These are phyloP conservation scores for Cataglyphis cursor DNA, from an alignment of 2,888 invertebrate genomes.

Conservation along the genomic window DNA sequence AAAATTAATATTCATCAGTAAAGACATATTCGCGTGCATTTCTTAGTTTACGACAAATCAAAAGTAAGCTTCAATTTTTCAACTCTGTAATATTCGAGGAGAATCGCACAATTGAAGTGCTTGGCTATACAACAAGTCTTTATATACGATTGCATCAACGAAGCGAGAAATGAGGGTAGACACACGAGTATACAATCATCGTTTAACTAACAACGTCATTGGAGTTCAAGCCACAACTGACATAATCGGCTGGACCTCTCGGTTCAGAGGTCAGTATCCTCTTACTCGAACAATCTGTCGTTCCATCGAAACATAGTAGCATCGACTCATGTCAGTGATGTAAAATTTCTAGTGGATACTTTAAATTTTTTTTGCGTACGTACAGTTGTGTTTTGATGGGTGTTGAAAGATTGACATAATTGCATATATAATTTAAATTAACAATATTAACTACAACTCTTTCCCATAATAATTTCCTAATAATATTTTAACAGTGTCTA, in stretches of 20 bases:
- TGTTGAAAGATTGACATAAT: constrained; percentile 2
- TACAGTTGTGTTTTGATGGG: not conserved
- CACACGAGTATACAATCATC: constrained; percentile 16
- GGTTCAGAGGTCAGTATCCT: constrained; percentile 64
- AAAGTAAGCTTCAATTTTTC: constrained; percentile 4
- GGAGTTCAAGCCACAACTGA: constrained; percentile 53
- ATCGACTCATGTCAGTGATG: not conserved
- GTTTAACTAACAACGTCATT: constrained; percentile 11
- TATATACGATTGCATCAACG: constrained; percentile 63
- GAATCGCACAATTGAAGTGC: constrained; percentile 51
- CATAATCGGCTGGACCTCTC: constrained; percentile 64
- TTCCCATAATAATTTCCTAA: not conserved
- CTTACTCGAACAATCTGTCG: constrained; percentile 10
- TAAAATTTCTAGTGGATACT: not conserved
- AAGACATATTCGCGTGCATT: not conserved
- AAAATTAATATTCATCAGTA: not conserved
- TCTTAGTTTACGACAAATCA: not conserved
- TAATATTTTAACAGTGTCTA: not conserved
- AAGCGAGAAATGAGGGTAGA: constrained; percentile 53
- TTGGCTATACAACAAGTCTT: constrained; percentile 37
- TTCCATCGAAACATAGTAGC: constrained; percentile 3
- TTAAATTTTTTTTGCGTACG: not conserved
- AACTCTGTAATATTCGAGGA: not conserved
- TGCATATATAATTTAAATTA: not conserved
- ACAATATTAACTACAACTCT: not conserved